These are phyloP conservation scores for Podocnemis expansa DNA, from an alignment of 2,113 vertebrate species.

Conservation along the genomic window DNA sequence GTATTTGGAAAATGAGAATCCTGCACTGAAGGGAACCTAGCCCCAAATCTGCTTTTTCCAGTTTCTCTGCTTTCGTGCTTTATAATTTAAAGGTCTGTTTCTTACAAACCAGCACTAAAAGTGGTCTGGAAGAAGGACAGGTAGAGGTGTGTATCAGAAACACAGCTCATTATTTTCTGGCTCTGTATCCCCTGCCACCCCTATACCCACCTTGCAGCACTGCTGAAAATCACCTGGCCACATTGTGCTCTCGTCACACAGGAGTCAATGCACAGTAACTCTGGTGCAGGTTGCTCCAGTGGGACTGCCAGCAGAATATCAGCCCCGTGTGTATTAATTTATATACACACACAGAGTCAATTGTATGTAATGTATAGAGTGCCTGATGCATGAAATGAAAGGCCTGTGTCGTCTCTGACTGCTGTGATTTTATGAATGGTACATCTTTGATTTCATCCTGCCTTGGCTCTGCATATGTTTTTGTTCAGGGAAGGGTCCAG, in stretches of 20 bases:
- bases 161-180: neutral
- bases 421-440: neutral
- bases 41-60: neutral
- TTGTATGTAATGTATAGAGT: neutral
- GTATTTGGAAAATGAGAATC: neutral
- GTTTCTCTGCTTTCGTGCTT: neutral
- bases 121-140: neutral
- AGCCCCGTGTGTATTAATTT: neutral
- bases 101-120: neutral
- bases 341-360: too few relatives aligned
- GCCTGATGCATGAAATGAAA: neutral
- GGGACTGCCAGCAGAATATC: neutral
- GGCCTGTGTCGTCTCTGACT: neutral
- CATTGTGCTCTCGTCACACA: neutral
- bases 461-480: neutral
- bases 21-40: neutral
- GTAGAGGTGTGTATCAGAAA: neutral
- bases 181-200: neutral
- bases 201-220: neutral
- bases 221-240: neutral
- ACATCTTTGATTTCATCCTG: neutral
- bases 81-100: neutral
- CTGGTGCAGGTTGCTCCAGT: neutral
- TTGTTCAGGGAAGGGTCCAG: neutral
- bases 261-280: too few relatives aligned